Base-by-base conservation (phyloP, 2,113 vertebrate species). In the Calyptomena viridis region DNA sequence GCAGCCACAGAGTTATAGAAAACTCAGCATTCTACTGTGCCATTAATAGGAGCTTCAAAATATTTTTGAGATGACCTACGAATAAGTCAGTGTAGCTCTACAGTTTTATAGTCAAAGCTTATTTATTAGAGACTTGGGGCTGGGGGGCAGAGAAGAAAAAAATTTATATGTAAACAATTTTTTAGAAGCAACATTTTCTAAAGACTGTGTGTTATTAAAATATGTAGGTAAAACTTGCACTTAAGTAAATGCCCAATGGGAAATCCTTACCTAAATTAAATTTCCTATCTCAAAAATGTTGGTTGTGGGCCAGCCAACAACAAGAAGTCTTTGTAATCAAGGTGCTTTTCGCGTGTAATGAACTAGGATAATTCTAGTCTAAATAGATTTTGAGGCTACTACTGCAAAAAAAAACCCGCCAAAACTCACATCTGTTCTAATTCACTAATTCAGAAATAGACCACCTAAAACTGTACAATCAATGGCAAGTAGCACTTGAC, bases 51-150 rank as follows among this genome's bases (percentile, higher is more conserved):
- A 95, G 39, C 42, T 78, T 90, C 86, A 63, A 74, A 89, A 90
- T 95, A 91, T 75, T 95, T 94, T 22, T 74, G 58, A 94, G n/a
- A 73, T 47, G 46, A 74, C 53, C 76, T 95, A 93, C 97, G 96
- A 96, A 92, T 89, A 97, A 96, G 66, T 7, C 58, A 72, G 31
- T 81, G 91, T 67, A 87, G 8, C 52, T 66, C 78, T 55, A 37
- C 46, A 83, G 62, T 94, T 92, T 93, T 76, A 86, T 84, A 62
- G 90, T 62, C 28, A 90, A 87, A 64, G 19, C 28, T 42, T 63
- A 63, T 89, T 92, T 93, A 47, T 67, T 67, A 63, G 46, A 67
- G 60, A 46, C 19, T n/a, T n/a, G n/a, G 17, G 52, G 49, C 50
- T 58, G 35, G 47, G 35, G 18, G 71, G 11, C 27, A 76, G 24